Evolutionary conservation across 2,888 invertebrate species (phyloP).

Genomic region (Eupithecia dodoneata): DNA sequence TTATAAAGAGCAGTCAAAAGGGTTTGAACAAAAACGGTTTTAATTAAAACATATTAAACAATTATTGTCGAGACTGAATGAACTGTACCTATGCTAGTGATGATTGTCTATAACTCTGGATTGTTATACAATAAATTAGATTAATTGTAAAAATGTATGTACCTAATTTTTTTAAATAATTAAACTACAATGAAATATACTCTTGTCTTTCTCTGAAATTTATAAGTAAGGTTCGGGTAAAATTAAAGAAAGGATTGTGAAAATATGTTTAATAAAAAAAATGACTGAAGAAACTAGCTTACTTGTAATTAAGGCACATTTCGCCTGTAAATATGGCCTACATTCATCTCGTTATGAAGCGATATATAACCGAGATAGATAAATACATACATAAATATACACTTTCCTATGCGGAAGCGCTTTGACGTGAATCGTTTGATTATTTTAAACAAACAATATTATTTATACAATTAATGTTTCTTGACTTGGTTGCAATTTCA

Average conservation of each 20-base stretch:
- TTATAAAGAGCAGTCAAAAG: neutral
- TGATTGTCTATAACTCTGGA: slow-evolving; percentile 69
- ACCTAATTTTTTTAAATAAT: slow-evolving; percentile 74
- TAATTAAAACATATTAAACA: neutral
- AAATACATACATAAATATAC: neutral
- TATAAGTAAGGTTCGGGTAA: neutral
- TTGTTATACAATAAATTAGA: slow-evolving; percentile 68
- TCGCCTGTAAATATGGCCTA: slow-evolving; percentile 58
- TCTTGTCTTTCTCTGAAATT: slow-evolving; percentile 46
- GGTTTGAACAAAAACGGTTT: neutral
- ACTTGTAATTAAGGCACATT: slow-evolving; percentile 64
- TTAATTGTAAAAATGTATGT: slow-evolving; percentile 77
- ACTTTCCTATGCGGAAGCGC: neutral
- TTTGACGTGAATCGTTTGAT: neutral
- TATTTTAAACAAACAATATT: neutral
- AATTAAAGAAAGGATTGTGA: slow-evolving; percentile 50
- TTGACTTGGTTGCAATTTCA: neutral
- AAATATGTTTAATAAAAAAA: slow-evolving; percentile 68
- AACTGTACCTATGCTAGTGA: slow-evolving; percentile 37
- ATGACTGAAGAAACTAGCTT: slow-evolving; percentile 74
- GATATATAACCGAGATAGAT: slow-evolving; percentile 5
- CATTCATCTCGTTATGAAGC: slow-evolving; percentile 24
- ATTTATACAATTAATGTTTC: neutral
- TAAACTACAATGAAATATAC: slow-evolving; percentile 71
- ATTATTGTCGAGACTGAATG: slow-evolving; percentile 66